phyloP scores from a whole-genome alignment of 2,113 vertebrate genomes.

The Sisor rabdophorus region DNA sequence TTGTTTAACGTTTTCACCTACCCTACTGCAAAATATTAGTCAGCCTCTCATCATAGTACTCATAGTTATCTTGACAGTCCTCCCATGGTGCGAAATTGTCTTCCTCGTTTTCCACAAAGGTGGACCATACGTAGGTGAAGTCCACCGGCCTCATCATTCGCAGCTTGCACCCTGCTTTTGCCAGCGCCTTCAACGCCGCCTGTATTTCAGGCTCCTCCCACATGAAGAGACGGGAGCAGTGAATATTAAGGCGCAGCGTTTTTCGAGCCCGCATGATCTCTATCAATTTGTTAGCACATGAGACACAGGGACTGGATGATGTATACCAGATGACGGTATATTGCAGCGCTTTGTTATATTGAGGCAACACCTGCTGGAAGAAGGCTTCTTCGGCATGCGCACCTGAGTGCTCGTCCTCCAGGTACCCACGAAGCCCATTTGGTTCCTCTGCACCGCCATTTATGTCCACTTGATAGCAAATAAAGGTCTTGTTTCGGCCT shows the following conservation, averaged over 20 bases:
- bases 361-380: conserved; percentile 81
- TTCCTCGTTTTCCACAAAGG: conserved; percentile 89
- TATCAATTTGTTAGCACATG: conserved; percentile 75
- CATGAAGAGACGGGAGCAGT: conserved; percentile 85
- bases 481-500: conserved; percentile 92
- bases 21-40: conserved; percentile 77
- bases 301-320: conserved; percentile 86
- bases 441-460: conserved; percentile 71
- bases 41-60: conserved; percentile 85
- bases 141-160: conserved; percentile 91
- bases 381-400: conserved; percentile 89
- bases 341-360: conserved; percentile 64
- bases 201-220: conserved; percentile 89
- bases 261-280: conserved; percentile 72
- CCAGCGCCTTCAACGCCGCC: conserved; percentile 71
- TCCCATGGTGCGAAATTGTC: conserved; percentile 86
- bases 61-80: conserved; percentile 90
- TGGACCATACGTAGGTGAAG: conserved; percentile 88
- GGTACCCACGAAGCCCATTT: conserved; percentile 74
- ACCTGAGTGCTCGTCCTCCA: conserved; percentile 88
- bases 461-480: conserved; percentile 86
- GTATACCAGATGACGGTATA: conserved; percentile 86
- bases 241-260: conserved; percentile 79
- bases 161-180: conserved; percentile 76
- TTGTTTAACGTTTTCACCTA: neutral